These are phyloP conservation scores for Zosterops japonicus DNA, from an alignment of 2,113 vertebrate species.

Conservation along the genomic window DNA sequence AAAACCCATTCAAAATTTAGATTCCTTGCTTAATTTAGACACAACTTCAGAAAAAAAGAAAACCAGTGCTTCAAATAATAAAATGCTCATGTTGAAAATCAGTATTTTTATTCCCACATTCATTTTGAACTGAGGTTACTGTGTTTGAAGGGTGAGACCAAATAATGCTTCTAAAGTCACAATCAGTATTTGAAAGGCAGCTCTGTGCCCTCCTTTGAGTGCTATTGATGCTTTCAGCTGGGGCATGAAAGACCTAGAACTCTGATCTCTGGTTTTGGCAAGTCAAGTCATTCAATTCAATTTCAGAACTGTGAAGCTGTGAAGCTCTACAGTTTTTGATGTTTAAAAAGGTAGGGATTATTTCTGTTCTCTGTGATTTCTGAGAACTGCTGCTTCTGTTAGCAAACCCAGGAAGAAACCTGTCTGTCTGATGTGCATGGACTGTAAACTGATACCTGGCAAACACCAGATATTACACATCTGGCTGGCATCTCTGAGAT, in stretches of 20 bases:
- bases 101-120: not conserved
- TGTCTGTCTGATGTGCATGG: conserved; percentile 47
- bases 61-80: not conserved
- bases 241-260: conserved; percentile 62
- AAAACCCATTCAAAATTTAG: not conserved
- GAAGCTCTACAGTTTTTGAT: conserved; percentile 42
- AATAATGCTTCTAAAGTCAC: not conserved
- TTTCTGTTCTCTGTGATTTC: conserved; percentile 53
- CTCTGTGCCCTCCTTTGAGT: conserved; percentile 26
- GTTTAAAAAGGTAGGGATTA: conserved; percentile 51
- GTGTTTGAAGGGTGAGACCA: conserved; percentile 2
- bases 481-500: not conserved
- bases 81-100: not conserved
- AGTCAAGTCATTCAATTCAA: conserved; percentile 45
- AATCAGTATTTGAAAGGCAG: conserved; percentile 3
- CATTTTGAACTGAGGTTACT: conserved; percentile 12
- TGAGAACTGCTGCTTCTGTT: conserved; percentile 35
- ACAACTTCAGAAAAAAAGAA: not conserved
- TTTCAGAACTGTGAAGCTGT: conserved; percentile 40
- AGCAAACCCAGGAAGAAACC: conserved; percentile 40
- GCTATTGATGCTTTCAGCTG: conserved; percentile 53
- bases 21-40: not conserved
- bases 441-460: conserved; percentile 14
- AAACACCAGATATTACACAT: not conserved
- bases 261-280: conserved; percentile 61